phyloP scores from a whole-genome alignment of 2,888 invertebrate species.

The Leuctra nigra region DNA sequence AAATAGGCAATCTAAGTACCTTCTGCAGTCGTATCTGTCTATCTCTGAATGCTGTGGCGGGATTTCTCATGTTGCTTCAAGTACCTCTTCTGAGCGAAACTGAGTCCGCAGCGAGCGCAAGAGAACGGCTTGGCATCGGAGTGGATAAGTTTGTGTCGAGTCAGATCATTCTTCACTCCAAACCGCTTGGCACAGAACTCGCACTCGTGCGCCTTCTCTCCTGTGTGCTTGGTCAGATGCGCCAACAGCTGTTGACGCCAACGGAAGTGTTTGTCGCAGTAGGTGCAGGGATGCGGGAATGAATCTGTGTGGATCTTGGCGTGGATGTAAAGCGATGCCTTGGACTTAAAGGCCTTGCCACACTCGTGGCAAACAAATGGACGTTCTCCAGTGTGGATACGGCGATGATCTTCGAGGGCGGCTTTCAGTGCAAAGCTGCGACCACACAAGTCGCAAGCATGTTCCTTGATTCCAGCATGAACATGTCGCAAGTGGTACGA shows the following conservation, averaged over 20 bases:
- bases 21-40: no score
- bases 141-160: constrained; percentile 48
- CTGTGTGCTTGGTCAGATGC: constrained; percentile 44
- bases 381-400: constrained; percentile 38
- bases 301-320: constrained; percentile 49
- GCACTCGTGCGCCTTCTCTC: constrained; percentile 57
- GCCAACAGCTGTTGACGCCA: constrained; percentile 23
- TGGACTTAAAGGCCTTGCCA: constrained; percentile 52
- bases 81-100: constrained; percentile 47
- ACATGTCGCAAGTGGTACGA: constrained; percentile 45
- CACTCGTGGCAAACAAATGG: constrained; percentile 35
- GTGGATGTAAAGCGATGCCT: constrained; percentile 57
- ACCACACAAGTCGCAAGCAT: constrained; percentile 44
- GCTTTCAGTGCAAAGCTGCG: constrained; percentile 25
- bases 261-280: constrained; percentile 4
- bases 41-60: no score
- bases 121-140: constrained; percentile 37
- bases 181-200: constrained; percentile 60
- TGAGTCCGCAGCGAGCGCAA: constrained; percentile 5
- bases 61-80: constrained; percentile 13
- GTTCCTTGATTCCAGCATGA: constrained; percentile 44
- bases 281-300: constrained; percentile 50
- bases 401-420: constrained; percentile 34
- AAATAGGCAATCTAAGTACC: no score
- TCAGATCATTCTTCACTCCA: constrained; percentile 48